Evolutionary conservation across 2,888 invertebrate species (phyloP), one percentile per base, ranked within the genome.

Genomic region (Melitaea athalia): DNA sequence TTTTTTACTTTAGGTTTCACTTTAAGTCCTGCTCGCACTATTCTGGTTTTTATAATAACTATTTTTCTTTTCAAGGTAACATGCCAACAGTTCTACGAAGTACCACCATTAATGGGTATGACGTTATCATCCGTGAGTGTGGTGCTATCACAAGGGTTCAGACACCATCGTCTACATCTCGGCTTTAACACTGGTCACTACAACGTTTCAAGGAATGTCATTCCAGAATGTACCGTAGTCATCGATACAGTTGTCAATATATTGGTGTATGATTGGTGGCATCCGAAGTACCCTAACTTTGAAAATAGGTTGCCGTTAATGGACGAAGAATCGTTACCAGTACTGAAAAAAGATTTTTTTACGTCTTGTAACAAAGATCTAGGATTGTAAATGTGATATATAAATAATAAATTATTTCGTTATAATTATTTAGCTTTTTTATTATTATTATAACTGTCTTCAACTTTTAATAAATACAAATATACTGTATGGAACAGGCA

Each of bases 221-320:
- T 84, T 0, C 89, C 90, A 0, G 90, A 91, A 71, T 80, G 77
- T 55, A 78, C 83, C 0, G 80, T 91, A 0, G 77, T 86, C 0
- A 70, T 92, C 0, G 90, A 91, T 69, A 81, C 84, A 0, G 87
- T 91, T 5, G 78, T 86, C 0, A 86, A 79, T 5, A 82, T 87
- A 0, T 73, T 80, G 5, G 86, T 91, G 0, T 82, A 80, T 59
- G 94, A 95, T 74, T 96, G 95, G 95, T 95, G 96, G 96, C 94
- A 95, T 17, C 84, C 94, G 94, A 83, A 86, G 55, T 93, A 91
- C 72, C 85, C 86, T 3, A 80, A 85, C 73, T 87, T 85, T 76
- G 83, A 86, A 15, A 84, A 83, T 47, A 79, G 64, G 38, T 68
- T 86, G 43, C 85, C 87, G 0, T 72, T 81, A 67, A 78, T 65